These are phyloP conservation scores for Proterorhinus semilunaris DNA, from an alignment of 2,113 vertebrate species.

Conservation along the genomic window DNA sequence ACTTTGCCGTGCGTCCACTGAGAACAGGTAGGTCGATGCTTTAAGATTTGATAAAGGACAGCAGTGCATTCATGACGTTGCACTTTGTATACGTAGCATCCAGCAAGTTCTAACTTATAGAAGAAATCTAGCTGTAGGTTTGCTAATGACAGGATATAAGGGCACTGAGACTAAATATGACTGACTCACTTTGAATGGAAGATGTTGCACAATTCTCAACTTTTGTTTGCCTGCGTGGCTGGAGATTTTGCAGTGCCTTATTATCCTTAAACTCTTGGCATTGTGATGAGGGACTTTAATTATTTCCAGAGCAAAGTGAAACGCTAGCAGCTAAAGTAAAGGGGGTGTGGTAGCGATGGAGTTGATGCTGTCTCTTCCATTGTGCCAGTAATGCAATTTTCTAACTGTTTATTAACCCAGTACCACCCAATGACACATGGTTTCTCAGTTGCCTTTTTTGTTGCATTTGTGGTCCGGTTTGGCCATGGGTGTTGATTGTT, in stretches of 20 bases:
- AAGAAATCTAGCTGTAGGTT: neutral
- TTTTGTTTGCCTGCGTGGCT: constrained; percentile 22
- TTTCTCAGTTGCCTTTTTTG: constrained; percentile 12
- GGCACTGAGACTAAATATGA: neutral
- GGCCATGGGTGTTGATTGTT: constrained; percentile 35
- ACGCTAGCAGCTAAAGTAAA: constrained; percentile 35
- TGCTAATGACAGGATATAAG: neutral
- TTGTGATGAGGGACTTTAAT: constrained; percentile 55
- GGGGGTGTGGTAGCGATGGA: constrained; percentile 65
- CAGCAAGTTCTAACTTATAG: neutral
- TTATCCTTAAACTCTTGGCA: constrained; percentile 52
- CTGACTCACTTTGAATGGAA: neutral
- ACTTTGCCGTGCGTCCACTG: constrained; percentile 53
- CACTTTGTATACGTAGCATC: neutral
- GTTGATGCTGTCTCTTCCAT: constrained; percentile 51
- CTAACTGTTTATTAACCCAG: constrained; percentile 15
- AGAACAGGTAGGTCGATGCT: constrained; percentile 75
- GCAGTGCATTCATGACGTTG: neutral
- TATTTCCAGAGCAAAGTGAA: constrained; percentile 54
- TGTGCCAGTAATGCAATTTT: constrained; percentile 45
- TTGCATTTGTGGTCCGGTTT: constrained; percentile 24
- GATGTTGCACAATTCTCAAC: neutral
- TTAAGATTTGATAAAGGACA: constrained; percentile 11
- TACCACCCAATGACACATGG: constrained; percentile 4
- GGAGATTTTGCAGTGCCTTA: constrained; percentile 49